Conservation (phyloP, 2,797 vertebrate species). For the Microhierax caerulescens region DNA sequence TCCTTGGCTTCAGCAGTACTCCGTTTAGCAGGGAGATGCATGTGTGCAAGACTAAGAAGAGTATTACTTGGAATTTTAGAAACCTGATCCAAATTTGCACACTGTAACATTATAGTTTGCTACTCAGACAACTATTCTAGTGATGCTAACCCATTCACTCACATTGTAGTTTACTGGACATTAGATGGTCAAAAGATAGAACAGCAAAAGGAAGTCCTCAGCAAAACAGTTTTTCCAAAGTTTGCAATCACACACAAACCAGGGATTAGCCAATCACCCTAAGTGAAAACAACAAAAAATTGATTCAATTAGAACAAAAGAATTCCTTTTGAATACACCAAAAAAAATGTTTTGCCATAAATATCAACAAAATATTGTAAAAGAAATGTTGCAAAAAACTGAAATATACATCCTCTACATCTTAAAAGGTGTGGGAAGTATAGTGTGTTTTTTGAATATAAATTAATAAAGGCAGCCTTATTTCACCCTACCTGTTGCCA, state of each 20-base stretch:
- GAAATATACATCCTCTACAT: not conserved
- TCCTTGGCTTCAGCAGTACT: not conserved
- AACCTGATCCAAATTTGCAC: not conserved
- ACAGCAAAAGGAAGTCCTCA: not conserved
- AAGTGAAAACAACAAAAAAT: not conserved
- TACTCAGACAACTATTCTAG: not conserved
- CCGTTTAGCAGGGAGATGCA: not conserved
- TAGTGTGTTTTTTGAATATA: not conserved
- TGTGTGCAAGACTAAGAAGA: not conserved
- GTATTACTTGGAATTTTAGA: not conserved
- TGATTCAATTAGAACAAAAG: not conserved
- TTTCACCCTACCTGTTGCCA: slow-evolving; percentile 89
- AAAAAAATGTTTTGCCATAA: not conserved
- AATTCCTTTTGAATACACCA: not conserved
- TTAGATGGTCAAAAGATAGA: not conserved
- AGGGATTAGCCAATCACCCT: not conserved
- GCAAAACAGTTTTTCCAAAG: slow-evolving; percentile 6
- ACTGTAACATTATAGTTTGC: not conserved
- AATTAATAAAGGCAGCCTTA: not conserved
- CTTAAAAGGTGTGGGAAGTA: not conserved
- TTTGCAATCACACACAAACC: not conserved
- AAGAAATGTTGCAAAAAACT: not conserved
- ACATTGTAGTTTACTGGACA: not conserved
- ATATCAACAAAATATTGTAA: not conserved
- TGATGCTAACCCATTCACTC: not conserved